These are phyloP conservation scores for Cephus rjabovi DNA, from an alignment of 2,888 invertebrate genomes.

Conservation along the genomic window DNA sequence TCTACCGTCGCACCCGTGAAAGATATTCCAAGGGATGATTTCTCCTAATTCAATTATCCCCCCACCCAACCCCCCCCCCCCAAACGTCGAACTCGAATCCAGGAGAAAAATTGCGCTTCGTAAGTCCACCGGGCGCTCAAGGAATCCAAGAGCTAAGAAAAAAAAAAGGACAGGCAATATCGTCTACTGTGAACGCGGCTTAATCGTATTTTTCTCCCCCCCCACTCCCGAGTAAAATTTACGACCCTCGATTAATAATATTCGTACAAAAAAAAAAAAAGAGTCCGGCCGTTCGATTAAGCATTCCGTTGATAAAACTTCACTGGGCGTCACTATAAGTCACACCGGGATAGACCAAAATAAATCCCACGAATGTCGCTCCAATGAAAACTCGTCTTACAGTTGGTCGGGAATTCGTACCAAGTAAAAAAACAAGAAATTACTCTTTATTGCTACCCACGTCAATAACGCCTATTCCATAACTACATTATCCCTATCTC, in stretches of 20 bases:
- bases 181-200: conserved; percentile 14
- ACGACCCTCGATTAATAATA: conserved; percentile 34
- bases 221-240: conserved; percentile 26
- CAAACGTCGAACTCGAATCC: neutral
- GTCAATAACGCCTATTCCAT: neutral
- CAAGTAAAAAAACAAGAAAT: neutral
- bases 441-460: neutral
- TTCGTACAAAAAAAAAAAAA: conserved; percentile 8
- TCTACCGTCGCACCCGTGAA: neutral
- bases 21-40: neutral
- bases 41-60: neutral
- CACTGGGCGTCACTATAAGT: neutral
- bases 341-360: neutral
- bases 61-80: too few species aligned
- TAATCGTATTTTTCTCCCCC: conserved; percentile 15
- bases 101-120: neutral
- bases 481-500: too few species aligned
- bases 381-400: neutral
- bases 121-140: neutral
- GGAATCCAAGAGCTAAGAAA: neutral
- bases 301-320: neutral
- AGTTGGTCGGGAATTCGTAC: neutral
- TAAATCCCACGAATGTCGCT: neutral
- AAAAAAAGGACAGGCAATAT: neutral
- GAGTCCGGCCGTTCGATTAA: neutral